phyloP scores from a whole-genome alignment of 2,797 vertebrate species.

The Dipus sagitta region DNA sequence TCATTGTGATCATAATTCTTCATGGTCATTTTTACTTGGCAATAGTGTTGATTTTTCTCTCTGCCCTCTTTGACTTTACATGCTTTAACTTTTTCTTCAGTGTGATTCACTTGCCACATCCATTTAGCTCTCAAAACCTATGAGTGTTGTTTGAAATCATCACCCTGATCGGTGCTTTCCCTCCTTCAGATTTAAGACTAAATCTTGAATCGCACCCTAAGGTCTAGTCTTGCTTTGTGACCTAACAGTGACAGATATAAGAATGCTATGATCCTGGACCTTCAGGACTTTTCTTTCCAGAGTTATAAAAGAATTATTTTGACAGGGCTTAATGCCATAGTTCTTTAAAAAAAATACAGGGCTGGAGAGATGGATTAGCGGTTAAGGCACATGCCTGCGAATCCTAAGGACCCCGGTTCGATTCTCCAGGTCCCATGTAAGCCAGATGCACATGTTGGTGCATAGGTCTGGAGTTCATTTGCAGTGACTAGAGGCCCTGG shows the following conservation, averaged over 20 bases:
- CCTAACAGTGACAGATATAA: conserved; percentile 26
- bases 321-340: background rate
- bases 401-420: no score
- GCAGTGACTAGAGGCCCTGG: no score
- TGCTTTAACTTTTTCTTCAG: background rate
- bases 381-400: no score
- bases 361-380: no score
- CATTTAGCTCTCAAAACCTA: conserved; percentile 5
- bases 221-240: conserved; percentile 38
- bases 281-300: conserved; percentile 55
- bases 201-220: conserved; percentile 21
- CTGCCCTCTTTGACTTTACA: background rate
- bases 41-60: conserved; percentile 30
- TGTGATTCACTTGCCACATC: background rate
- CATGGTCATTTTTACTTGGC: background rate
- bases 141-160: background rate
- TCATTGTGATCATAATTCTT: background rate
- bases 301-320: conserved; percentile 61
- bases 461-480: no score
- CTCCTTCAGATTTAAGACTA: background rate
- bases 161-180: background rate
- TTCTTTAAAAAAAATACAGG: background rate
- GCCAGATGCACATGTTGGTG: no score
- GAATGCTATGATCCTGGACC: background rate
- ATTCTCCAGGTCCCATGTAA: no score